Conservation (phyloP, 2,113 vertebrate genomes). For the Eulacestoma nigropectus region DNA sequence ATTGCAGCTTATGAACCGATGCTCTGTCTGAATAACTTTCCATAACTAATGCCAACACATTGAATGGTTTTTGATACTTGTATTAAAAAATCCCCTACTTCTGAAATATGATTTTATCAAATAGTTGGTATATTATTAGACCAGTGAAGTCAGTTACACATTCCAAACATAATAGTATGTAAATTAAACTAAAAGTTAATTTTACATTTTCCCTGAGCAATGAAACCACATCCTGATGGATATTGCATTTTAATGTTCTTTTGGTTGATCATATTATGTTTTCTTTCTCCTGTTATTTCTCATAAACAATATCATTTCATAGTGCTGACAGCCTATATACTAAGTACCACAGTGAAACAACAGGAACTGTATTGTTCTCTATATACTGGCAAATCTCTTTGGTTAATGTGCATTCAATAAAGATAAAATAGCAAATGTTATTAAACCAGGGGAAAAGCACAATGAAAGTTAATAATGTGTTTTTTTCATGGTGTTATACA, state of each 20-base stretch:
- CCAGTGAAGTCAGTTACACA: not conserved
- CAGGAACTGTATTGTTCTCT: not conserved
- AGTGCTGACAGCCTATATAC: not conserved
- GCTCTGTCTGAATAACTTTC: slow-evolving; percentile 4
- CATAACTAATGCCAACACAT: not conserved
- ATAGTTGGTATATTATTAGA: not conserved
- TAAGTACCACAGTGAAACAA: not conserved
- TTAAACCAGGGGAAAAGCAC: not conserved
- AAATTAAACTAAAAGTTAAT: slow-evolving; percentile 40
- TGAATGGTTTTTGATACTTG: not conserved
- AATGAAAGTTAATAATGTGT: not conserved
- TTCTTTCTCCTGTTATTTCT: slow-evolving; percentile 12
- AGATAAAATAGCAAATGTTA: slow-evolving; percentile 11
- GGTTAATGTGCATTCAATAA: not conserved
- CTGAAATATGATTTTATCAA: slow-evolving; percentile 30
- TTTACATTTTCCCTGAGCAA: slow-evolving; percentile 13
- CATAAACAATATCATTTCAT: not conserved
- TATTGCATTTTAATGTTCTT: slow-evolving; percentile 30
- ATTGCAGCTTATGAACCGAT: not conserved
- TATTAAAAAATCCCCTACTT: not conserved
- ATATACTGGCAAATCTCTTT: not conserved
- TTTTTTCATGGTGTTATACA: not conserved
- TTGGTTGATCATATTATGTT: not conserved
- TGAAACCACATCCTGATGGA: not conserved
- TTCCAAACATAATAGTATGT: not conserved